phyloP scores from a whole-genome alignment of 2,797 vertebrate genomes.

The Bovichtus variegatus region DNA sequence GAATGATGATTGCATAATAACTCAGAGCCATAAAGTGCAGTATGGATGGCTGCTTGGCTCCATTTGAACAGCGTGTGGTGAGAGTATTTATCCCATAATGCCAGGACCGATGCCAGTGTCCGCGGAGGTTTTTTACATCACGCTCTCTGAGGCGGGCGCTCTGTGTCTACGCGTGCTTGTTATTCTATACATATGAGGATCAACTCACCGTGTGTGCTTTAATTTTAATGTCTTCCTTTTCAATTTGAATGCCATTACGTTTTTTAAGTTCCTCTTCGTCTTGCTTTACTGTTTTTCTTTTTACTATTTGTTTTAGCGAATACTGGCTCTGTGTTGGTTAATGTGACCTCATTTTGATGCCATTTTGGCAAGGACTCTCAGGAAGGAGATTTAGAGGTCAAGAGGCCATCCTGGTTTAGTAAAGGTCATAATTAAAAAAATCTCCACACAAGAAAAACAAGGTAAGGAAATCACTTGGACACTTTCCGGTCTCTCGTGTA shows the following conservation, averaged over 20 bases:
- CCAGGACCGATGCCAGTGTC: conserved; percentile 35
- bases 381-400: conserved; percentile 39
- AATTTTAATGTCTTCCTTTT: neutral
- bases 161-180: neutral
- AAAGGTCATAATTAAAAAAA: conserved; percentile 23
- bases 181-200: neutral
- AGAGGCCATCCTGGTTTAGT: conserved; percentile 10
- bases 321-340: neutral
- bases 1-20: conserved; percentile 64
- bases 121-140: conserved; percentile 29
- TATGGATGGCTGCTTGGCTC: conserved; percentile 45
- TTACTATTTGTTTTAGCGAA: neutral
- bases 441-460: neutral
- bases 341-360: conserved; percentile 20
- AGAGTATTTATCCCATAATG: conserved; percentile 34
- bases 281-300: neutral
- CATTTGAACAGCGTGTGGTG: conserved; percentile 45
- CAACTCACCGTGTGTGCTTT: neutral
- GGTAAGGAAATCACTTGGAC: neutral
- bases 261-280: neutral
- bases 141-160: neutral
- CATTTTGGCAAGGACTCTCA: conserved; percentile 7
- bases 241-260: neutral
- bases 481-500: neutral
- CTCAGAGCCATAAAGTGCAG: conserved; percentile 42